phyloP scores from a whole-genome alignment of 2,113 vertebrate genomes.

The Larimichthys crocea region DNA sequence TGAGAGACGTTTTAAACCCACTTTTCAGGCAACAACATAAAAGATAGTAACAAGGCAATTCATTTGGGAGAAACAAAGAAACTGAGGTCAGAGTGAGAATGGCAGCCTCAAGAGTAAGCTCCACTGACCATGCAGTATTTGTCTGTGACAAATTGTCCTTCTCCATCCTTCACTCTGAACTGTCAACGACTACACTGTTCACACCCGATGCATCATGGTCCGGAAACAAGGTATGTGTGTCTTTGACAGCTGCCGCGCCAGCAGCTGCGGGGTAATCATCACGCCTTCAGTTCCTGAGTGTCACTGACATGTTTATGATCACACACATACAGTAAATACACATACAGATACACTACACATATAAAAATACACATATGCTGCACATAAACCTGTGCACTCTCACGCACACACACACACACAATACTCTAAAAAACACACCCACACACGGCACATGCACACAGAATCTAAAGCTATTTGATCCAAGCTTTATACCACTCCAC shows the following conservation, averaged over 20 bases:
- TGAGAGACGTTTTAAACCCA: conserved; percentile 47
- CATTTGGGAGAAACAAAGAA: conserved; percentile 21
- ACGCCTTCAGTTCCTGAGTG: conserved; percentile 50
- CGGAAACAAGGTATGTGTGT: conserved; percentile 33
- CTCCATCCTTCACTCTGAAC: conserved; percentile 43
- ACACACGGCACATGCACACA: conserved; percentile 31
- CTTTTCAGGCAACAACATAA: conserved; percentile 47
- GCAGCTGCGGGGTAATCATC: conserved; percentile 61
- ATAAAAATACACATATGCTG: conserved; percentile 40
- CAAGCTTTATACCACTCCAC: conserved; percentile 41
- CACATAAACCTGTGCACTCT: conserved; percentile 19
- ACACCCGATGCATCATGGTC: conserved; percentile 59
- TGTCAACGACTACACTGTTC: conserved; percentile 49
- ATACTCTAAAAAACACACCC: not conserved
- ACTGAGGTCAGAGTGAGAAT: conserved; percentile 19
- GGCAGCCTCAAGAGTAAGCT: conserved; percentile 13
- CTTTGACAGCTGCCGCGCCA: conserved; percentile 46
- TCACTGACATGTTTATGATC: conserved; percentile 58
- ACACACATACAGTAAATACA: conserved; percentile 26
- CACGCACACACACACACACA: not conserved
- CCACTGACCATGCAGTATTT: conserved; percentile 37
- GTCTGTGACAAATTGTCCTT: conserved; percentile 64
- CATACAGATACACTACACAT: not conserved
- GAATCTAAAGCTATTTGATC: conserved; percentile 34
- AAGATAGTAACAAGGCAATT: conserved; percentile 34